Percentiles rank a stretch among this genome's conserved stretches.
These are phyloP conservation scores for Saccopteryx leptura DNA, from an alignment of 2,113 vertebrate species.

Conservation along the genomic window DNA sequence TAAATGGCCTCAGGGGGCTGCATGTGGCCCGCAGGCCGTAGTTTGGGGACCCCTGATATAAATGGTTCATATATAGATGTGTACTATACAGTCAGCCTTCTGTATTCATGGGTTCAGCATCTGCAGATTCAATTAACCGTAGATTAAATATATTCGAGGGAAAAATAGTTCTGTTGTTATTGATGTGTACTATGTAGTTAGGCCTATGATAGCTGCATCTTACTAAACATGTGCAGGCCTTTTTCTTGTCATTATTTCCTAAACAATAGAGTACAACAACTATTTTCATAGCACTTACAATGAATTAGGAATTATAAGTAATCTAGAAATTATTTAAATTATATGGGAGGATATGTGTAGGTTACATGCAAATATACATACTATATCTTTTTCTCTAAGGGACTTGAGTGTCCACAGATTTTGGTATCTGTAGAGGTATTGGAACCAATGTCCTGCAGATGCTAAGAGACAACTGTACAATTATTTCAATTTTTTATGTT, in stretches of 20 bases:
- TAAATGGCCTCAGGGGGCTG: too few relatives aligned
- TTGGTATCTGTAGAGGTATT: neutral
- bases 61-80: neutral
- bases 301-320: neutral
- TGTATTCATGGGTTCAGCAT: neutral
- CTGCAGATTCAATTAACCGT: neutral
- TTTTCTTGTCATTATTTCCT: neutral
- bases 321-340: neutral
- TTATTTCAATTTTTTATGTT: slow-evolving; percentile 11
- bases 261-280: neutral
- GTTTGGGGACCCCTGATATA: too few relatives aligned
- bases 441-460: neutral
- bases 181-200: neutral
- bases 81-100: neutral
- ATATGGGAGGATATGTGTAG: too few relatives aligned
- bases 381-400: neutral
- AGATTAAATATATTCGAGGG: neutral
- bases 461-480: neutral
- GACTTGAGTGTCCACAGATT: neutral
- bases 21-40: too few relatives aligned
- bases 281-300: neutral
- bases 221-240: neutral
- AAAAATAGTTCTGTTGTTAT: neutral
- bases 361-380: neutral
- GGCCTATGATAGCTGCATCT: neutral